Percentiles rank a stretch among this genome's conserved stretches.
These are phyloP conservation scores for Sandelia bainsii DNA, from an alignment of 2,797 vertebrate species.

Conservation along the genomic window DNA sequence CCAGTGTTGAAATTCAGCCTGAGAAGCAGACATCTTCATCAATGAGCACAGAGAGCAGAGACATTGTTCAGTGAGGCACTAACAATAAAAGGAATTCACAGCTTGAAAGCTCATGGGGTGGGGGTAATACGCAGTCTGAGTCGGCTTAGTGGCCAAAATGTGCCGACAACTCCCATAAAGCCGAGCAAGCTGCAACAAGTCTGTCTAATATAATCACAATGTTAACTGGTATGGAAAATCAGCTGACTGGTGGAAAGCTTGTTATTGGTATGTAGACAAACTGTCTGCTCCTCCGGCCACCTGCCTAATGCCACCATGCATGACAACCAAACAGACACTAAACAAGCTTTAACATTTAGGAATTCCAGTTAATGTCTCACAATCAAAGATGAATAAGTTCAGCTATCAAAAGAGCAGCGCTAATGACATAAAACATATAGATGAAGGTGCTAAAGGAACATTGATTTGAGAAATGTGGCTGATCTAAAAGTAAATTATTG, in stretches of 20 bases:
- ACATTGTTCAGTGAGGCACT: slow-evolving; percentile 22
- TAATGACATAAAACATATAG: slow-evolving; percentile 4
- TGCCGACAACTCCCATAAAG: slow-evolving; percentile 25
- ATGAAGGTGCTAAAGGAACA: neutral
- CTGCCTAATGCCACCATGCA: slow-evolving; percentile 18
- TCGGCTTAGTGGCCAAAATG: slow-evolving; percentile 30
- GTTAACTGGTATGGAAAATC: slow-evolving; percentile 41
- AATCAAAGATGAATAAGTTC: slow-evolving; percentile 25
- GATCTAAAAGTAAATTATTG: slow-evolving; percentile 3
- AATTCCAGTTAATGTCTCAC: slow-evolving; percentile 11
- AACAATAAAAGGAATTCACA: slow-evolving; percentile 38
- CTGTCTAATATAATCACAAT: slow-evolving; percentile 19
- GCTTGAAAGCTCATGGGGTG: slow-evolving; percentile 30
- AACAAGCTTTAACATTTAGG: neutral
- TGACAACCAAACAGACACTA: slow-evolving; percentile 7
- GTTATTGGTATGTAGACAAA: slow-evolving; percentile 14
- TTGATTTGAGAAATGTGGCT: neutral
- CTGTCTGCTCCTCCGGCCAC: slow-evolving; percentile 10
- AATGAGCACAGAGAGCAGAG: slow-evolving; percentile 20
- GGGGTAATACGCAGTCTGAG: slow-evolving; percentile 15
- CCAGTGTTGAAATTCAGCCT: slow-evolving; percentile 11
- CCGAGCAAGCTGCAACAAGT: slow-evolving; percentile 26
- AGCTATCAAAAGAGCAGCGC: neutral
- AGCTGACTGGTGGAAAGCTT: slow-evolving; percentile 22
- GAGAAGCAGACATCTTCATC: slow-evolving; percentile 32